Evolutionary conservation across 2,888 invertebrate genomes (phyloP).

Genomic region (Dicyrtomina minuta): DNA sequence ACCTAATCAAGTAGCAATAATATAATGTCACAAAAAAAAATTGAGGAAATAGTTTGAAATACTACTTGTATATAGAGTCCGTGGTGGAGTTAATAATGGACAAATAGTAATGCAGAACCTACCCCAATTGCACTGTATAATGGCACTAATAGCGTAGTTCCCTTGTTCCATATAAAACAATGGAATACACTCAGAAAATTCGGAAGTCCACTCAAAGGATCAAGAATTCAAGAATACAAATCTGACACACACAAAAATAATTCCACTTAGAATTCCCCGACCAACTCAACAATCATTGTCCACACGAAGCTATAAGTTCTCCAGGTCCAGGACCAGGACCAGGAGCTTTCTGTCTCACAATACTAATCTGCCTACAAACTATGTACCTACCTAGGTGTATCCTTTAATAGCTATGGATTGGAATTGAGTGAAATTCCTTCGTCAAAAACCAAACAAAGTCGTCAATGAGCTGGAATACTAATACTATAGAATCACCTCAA

Average conservation of each 20-base stretch:
- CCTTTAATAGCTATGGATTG: background rate
- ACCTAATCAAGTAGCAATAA: too few relatives aligned
- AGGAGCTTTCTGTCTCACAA: background rate
- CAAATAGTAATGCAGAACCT: constrained; percentile 4
- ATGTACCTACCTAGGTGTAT: background rate
- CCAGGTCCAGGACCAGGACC: background rate
- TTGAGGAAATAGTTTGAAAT: too few relatives aligned
- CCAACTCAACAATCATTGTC: constrained; percentile 23
- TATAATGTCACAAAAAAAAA: too few relatives aligned
- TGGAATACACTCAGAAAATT: too few relatives aligned
- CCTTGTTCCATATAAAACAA: constrained; percentile 8
- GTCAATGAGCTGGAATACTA: constrained; percentile 10
- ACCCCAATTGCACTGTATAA: constrained; percentile 22
- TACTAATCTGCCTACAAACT: background rate
- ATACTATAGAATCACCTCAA: background rate
- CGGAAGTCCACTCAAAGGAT: constrained; percentile 14
- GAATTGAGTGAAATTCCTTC: background rate
- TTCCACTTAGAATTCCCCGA: constrained; percentile 25
- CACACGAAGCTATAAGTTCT: too few relatives aligned
- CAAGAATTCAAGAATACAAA: constrained; percentile 5
- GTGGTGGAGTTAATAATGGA: too few relatives aligned
- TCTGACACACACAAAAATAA: too few relatives aligned
- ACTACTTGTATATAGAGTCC: too few relatives aligned
- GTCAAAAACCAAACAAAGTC: background rate
- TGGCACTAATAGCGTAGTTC: constrained; percentile 32